Evolutionary conservation across 1,140 invertebrate genomes (phyloP), one percentile per base, ranked within the genome.

Genomic region (Plodia interpunctella): DNA sequence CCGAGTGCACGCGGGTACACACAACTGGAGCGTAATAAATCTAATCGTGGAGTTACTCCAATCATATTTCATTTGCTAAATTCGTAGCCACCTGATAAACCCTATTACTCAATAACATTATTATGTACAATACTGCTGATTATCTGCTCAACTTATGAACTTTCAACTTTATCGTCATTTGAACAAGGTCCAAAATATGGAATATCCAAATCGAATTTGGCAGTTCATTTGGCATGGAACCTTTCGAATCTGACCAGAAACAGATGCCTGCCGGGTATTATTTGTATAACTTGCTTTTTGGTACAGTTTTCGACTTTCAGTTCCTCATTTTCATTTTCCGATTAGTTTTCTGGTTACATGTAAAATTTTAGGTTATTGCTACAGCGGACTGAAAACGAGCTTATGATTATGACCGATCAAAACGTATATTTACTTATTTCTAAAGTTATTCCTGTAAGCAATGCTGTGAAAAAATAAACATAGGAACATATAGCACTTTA

Each of bases 1-100:
- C 56, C 58, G 62, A 62, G 55, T 59, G 63, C 62, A 59, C 59
- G 59, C 59, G 20, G 57, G 49, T 49, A 60, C 56, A 60, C 61
- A 59, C 62, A 70, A 70, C 49, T 66, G 60, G 68, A 70, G 68
- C 68, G 67, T 66, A 66, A 70, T 66, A 70, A 70, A 70, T 66
- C 63, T 30, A 32, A 61, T 68, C 53, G 51, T 60, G 64, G 55
- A 61, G 60, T 66, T 64, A 66, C 54, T 59, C 51, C 62, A 70
- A 66, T 66, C 56, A 66, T 70, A 70, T 66, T 70, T 64, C 64
- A 70, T 57, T 66, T 50, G n/a, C 52, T 49, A 66, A 44, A 35
- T 62, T 17, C 50, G 49, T 50, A 28, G 38, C 35, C 50, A 53
- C 49, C 60, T 63, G 57, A 62, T 62, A 60, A 68, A 61, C 38